Base-by-base conservation (phyloP, 2,797 vertebrate species). In the Tarsius wallacei region DNA sequence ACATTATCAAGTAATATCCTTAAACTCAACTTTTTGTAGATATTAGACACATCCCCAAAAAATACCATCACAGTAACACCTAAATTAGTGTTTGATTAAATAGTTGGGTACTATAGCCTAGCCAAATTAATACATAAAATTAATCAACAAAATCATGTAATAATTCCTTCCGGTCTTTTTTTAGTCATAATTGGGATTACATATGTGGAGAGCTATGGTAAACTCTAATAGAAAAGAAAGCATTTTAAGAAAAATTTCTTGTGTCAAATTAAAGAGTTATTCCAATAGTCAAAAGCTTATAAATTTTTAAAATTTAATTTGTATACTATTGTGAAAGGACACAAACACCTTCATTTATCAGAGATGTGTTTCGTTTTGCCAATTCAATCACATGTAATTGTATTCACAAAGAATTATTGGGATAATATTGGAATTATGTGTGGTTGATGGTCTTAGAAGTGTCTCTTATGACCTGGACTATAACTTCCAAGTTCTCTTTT, bases 401-500 rank as follows among this genome's bases (percentile, higher is more conserved):
- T 17, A 33, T 78, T 96, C n/a, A 74, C 16, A 78, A 84, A 73
- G 28, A 86, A 82, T 22, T 71, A 49, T 59, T 81, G 33, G 17
- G 15, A 80, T 70, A 33, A 74, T 49, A 68, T 76, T 80, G 10
- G 13, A 86, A 76, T 81, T 70, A 70, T 70, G 86, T 24, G n/a
- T 57, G 16, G 47, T 83, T 91, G n/a, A 76, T 70, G n/a, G 53
- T 63, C 68, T 87, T 53, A 33, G 19, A 81, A 89, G 64, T 71
- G 66, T n/a, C 19, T 64, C 47, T 51, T 17, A 80, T 31, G 33
- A 61, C 11, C 26, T 74, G 51, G 81, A 91, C 31, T 61, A 36
- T 16, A 86, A 61, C 55, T 76, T 76, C 17, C 17, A 63, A 55
- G 47, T 77, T 87, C 53, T 83, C 68, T 63, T 87, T 96, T 87